phyloP scores from a whole-genome alignment of 2,113 vertebrate species.

The Blennius ocellaris region DNA sequence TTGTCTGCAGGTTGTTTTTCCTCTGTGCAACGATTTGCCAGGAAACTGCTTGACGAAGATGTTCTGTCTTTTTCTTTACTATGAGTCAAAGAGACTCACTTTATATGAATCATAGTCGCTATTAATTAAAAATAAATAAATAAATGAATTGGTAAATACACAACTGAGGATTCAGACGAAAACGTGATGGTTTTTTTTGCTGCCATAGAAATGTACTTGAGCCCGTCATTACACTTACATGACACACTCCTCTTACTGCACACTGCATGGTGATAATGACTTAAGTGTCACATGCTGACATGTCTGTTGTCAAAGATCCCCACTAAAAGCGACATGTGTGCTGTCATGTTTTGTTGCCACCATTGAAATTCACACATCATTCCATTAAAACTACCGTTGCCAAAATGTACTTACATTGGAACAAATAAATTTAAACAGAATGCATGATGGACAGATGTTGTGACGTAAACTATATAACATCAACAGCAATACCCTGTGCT shows the following conservation, averaged over 20 bases:
- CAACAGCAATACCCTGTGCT: too few species aligned
- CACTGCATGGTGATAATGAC: not conserved
- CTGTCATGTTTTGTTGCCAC: not conserved
- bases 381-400: not conserved
- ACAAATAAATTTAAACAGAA: too few species aligned
- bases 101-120: not conserved
- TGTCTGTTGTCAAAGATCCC: not conserved
- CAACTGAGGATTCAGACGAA: slow-evolving; percentile 8
- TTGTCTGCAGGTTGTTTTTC: slow-evolving; percentile 35
- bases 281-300: not conserved
- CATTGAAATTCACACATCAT: not conserved
- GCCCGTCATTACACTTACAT: not conserved
- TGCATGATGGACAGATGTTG: too few species aligned
- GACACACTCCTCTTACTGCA: not conserved
- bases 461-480: too few species aligned
- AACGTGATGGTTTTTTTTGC: not conserved
- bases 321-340: slow-evolving; percentile 3
- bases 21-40: slow-evolving; percentile 11
- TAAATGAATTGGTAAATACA: slow-evolving; percentile 18
- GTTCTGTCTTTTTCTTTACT: not conserved
- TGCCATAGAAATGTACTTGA: slow-evolving; percentile 1
- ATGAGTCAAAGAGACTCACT: slow-evolving; percentile 6
- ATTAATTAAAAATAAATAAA: slow-evolving; percentile 5
- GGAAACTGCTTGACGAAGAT: too few species aligned
- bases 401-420: too few species aligned